phyloP scores from a whole-genome alignment of 2,888 invertebrate species.

The Hirtodrosophila trivittata region DNA sequence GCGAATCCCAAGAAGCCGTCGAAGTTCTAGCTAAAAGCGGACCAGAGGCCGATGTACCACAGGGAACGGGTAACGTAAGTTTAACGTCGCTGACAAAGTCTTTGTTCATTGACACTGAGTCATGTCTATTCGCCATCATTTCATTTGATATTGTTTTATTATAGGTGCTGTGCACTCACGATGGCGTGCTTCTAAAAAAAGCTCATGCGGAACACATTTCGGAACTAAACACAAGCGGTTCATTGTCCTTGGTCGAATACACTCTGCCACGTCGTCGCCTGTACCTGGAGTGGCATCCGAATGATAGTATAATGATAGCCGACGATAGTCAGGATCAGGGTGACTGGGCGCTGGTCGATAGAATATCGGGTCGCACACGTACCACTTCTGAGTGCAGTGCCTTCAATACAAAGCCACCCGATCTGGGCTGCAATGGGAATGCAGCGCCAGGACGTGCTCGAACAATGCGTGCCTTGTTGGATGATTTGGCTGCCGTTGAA shows the following conservation, averaged over 20 bases:
- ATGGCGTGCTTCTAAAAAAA: constrained; percentile 90
- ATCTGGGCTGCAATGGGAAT: constrained; percentile 41
- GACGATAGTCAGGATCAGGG: constrained; percentile 92
- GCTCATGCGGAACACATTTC: constrained; percentile 87
- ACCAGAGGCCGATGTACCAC: constrained; percentile 45
- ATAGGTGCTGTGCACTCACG: constrained; percentile 91
- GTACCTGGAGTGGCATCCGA: constrained; percentile 93
- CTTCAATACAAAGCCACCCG: constrained; percentile 81
- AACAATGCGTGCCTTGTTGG: constrained; percentile 86
- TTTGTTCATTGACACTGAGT: constrained; percentile 54
- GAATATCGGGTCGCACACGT: constrained; percentile 84
- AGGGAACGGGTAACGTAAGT: constrained; percentile 72
- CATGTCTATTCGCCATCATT: constrained; percentile 23
- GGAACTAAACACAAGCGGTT: constrained; percentile 86
- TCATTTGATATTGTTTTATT: constrained; percentile 6
- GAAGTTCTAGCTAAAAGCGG: constrained; percentile 14
- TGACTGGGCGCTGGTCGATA: constrained; percentile 92
- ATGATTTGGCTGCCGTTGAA: constrained; percentile 88
- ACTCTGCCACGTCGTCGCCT: constrained; percentile 84
- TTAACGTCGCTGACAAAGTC: constrained; percentile 14
- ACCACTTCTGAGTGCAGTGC: constrained; percentile 82
- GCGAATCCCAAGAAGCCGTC: constrained; percentile 58
- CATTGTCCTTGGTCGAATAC: constrained; percentile 81
- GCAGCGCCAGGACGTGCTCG: constrained; percentile 80
- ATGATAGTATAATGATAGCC: constrained; percentile 88